Conservation (phyloP, 2,113 vertebrate genomes). For the Prunella himalayana region DNA sequence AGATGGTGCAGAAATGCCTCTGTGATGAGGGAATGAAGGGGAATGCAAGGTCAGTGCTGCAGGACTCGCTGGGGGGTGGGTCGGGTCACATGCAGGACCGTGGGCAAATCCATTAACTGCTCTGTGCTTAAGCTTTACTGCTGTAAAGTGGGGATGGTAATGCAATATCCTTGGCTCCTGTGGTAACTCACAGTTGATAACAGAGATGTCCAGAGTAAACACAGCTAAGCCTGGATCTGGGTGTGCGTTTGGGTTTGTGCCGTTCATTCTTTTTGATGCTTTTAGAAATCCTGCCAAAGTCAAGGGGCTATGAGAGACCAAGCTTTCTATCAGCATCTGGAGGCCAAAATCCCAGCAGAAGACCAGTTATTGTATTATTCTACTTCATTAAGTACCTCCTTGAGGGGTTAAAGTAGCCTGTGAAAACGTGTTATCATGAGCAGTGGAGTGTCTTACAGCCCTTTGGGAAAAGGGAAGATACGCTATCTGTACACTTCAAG, state of each 20-base stretch:
- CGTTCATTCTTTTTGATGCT: neutral
- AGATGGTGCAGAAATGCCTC: constrained; percentile 65
- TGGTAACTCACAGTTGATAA: constrained; percentile 56
- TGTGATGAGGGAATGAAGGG: constrained; percentile 62
- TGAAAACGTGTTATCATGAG: neutral
- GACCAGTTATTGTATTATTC: constrained; percentile 11
- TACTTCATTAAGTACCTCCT: constrained; percentile 24
- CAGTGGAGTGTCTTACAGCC: neutral
- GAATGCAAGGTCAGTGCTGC: constrained; percentile 49
- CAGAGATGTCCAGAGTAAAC: constrained; percentile 45
- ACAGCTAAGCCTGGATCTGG: constrained; percentile 48
- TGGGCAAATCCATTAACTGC: constrained; percentile 59
- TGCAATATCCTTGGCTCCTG: constrained; percentile 51
- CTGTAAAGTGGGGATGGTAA: constrained; percentile 20
- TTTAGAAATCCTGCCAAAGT: constrained; percentile 9
- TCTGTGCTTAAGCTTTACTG: constrained; percentile 40
- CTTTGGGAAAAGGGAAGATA: constrained; percentile 25
- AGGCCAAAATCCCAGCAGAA: constrained; percentile 21
- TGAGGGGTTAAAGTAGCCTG: constrained; percentile 40
- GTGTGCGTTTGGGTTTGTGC: constrained; percentile 1
- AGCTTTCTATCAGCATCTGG: neutral
- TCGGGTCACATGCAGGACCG: neutral
- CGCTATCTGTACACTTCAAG: neutral
- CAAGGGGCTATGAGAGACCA: neutral
- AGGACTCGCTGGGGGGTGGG: constrained; percentile 16